Base-by-base conservation (phyloP, 1,140 invertebrate species). In the Calosoma granatense region DNA sequence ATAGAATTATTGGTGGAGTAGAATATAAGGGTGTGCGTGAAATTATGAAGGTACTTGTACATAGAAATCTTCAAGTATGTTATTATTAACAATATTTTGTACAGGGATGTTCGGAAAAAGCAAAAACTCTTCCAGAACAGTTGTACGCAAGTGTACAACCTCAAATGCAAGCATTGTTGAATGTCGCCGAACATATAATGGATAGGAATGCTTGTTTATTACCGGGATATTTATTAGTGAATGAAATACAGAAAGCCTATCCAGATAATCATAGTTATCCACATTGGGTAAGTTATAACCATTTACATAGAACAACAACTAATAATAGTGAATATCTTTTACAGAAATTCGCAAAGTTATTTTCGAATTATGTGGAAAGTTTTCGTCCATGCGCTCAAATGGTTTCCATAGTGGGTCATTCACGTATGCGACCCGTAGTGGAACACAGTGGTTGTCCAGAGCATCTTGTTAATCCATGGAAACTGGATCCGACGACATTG, bases 11-110 rank as follows among this genome's bases (percentile, higher is more conserved):
- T 67, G 83, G 85, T 30, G 85, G 88, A 57, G 94, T 97, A 11
- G 92, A 96, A 71, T 98, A 98, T 69, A 98, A 97, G 77, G 93
- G 90, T 51, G 90, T 94, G 1, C 74, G 91, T 63, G 90, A 92
- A 77, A 89, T 94, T 36, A 90, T 94, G 88, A 93, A 92, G 77
- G 87, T 87, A 76, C 64, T 60, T 60, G 53, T 54, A 20, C 14
- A 17, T 59, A 3, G 11, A 56, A 19, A 54, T 51, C 57, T 57
- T 56, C 15, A 17, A 58, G 52, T 53, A 57, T 19, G 11, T 52
- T 30, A 39, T 36, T 36, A 36, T 36, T 9, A n/a, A 36, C n/a
- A n/a, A 9, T 52, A 61, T 61, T 61, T 58, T 68, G 72, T 78
- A 56, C 57, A 87, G 84, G 81, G 81, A 11, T 92, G 89, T 62